These are phyloP conservation scores for Acanthosoma haemorrhoidale DNA, from an alignment of 2,888 invertebrate species.

Conservation along the genomic window DNA sequence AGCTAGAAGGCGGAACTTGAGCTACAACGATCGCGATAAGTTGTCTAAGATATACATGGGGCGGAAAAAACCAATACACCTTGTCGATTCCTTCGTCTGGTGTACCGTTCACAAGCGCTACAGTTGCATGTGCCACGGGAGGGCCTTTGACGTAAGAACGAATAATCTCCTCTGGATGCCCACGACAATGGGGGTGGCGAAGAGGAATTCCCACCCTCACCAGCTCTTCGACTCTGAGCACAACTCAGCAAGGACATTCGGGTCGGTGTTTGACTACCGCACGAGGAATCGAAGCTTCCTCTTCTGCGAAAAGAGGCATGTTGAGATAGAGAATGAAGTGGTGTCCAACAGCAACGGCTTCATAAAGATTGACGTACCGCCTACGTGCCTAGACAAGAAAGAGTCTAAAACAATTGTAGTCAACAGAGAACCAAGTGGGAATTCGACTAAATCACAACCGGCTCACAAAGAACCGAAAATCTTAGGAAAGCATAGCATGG, in stretches of 20 bases:
- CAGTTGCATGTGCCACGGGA: neutral
- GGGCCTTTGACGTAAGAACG: neutral
- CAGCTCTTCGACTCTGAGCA: neutral
- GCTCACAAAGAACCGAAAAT: no score
- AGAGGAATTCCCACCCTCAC: neutral
- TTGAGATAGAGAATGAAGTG: neutral
- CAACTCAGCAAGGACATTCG: neutral
- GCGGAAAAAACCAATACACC: no score
- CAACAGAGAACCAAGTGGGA: no score
- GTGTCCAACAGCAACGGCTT: neutral
- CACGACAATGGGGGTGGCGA: neutral
- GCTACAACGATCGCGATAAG: no score
- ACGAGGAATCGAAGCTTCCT: neutral
- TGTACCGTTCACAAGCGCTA: neutral
- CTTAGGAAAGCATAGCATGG: neutral
- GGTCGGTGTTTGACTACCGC: neutral
- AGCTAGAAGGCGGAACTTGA: no score
- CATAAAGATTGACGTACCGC: neutral
- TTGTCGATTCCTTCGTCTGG: no score
- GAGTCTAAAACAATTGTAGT: neutral
- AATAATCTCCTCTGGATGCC: neutral
- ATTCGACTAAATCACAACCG: neutral
- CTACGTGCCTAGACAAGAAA: neutral
- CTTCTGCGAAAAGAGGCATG: neutral
- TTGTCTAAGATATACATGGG: no score